phyloP scores from a whole-genome alignment of 2,113 vertebrate species.

The Morone chrysops region DNA sequence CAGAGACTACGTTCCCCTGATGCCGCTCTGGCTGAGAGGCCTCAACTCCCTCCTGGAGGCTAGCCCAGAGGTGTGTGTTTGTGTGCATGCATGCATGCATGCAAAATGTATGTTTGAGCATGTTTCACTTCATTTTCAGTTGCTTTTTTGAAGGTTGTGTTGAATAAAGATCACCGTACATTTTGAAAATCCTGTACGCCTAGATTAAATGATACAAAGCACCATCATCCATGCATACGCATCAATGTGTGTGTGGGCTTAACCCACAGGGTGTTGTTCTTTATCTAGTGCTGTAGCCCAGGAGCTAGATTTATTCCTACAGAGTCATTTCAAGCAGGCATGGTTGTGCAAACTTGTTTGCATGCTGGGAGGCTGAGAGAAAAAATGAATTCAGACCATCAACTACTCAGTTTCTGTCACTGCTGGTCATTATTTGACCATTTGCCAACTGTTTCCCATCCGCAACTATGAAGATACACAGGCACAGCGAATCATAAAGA shows the following conservation, averaged over 20 bases:
- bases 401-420: constrained; percentile 45
- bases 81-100: constrained; percentile 52
- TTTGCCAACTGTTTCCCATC: constrained; percentile 49
- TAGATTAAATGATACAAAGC: constrained; percentile 27
- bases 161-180: not conserved
- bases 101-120: constrained; percentile 43
- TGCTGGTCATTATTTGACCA: constrained; percentile 55
- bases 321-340: constrained; percentile 48
- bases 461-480: constrained; percentile 18
- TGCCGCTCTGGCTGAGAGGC: constrained; percentile 64
- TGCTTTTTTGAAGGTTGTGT: constrained; percentile 7
- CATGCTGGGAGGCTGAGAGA: constrained; percentile 44
- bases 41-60: constrained; percentile 57
- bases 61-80: constrained; percentile 58
- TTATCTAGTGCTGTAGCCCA: constrained; percentile 49
- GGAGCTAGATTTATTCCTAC: constrained; percentile 62
- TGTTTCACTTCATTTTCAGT: constrained; percentile 46
- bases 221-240: not conserved
- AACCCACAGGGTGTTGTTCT: not conserved
- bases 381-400: constrained; percentile 50
- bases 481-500: not conserved
- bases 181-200: constrained; percentile 11
- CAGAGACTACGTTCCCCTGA: constrained; percentile 69
- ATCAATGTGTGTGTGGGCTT: constrained; percentile 40
- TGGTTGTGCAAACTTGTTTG: constrained; percentile 47